Conservation (phyloP, 2,888 invertebrate species). For the Bugulina stolonifera region DNA sequence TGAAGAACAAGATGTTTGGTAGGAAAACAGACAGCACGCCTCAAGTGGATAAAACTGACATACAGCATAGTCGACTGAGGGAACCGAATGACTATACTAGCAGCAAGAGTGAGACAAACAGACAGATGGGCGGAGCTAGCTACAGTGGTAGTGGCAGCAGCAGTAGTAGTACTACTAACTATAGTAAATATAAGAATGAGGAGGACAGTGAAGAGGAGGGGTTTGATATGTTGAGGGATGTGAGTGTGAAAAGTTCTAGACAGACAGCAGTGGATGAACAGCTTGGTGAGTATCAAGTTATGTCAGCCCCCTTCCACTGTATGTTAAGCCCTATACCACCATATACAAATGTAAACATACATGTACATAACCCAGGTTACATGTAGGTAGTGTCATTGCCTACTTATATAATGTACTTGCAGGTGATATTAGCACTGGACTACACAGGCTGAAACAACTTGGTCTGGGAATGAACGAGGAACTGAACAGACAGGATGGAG, state of each 20-base stretch:
- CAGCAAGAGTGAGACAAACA: no score
- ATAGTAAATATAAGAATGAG: background rate
- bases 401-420: no score
- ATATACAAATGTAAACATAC: no score
- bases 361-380: no score
- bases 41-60: background rate
- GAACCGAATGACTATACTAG: background rate
- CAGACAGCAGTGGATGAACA: background rate
- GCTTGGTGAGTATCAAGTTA: background rate
- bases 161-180: background rate
- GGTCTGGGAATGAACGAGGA: background rate
- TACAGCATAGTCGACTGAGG: slow-evolving; percentile 3
- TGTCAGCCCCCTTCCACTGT: no score
- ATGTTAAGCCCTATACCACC: no score
- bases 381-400: no score
- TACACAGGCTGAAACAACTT: background rate
- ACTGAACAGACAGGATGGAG: background rate
- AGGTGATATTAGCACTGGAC: slow-evolving; percentile 9
- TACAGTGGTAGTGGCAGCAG: background rate
- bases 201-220: background rate
- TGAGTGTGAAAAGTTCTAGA: background rate
- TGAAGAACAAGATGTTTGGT: slow-evolving; percentile 27
- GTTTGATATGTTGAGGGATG: background rate
- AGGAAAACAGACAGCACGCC: background rate
- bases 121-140: no score